Evolutionary conservation across 1,140 invertebrate species (phyloP), one percentile per base, ranked within the genome.

Genomic region (Philopotamus ludificatus): DNA sequence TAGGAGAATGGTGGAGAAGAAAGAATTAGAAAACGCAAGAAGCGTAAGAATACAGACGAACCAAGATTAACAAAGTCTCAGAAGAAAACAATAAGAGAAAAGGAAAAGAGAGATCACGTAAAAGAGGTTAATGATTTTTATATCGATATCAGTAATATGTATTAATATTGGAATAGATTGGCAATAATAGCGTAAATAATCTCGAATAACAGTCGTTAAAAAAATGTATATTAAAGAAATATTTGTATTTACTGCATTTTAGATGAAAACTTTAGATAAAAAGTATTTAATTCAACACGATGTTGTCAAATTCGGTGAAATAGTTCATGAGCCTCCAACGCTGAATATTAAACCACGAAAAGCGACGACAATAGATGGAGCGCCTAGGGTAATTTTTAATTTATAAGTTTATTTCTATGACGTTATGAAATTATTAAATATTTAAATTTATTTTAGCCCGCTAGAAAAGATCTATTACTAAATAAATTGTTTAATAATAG

Each of bases 291-390:
- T 66, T n/a, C 20, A 64, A 54, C 66, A 28, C 47, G 87, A 89
- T 71, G 74, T 81, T 59, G 76, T 89, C 39, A 71, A 80, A 71
- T 90, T 90, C 79, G 87, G 86, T 1, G 88, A 89, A 72, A 75
- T 86, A 53, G 82, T 75, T n/a, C 83, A 87, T 72, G 85, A 79
- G 61, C 87, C 87, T 58, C 87, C 88, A 18, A 74, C 74, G 66
- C 73, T 89, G 12, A 59, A 60, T 12, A 78, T 72, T 57, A 59
- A 73, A 62, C 81, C 83, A 1, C 77, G 73, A 68, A 81, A 81
- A 72, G 73, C 75, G 51, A 71, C 74, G 28, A 75, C 69, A 63
- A 16, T 25, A 16, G 20, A 57, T 9, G 72, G 26, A 60, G 73
- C 62, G n/a, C 39, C 70, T 2, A 77, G 79, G 71, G 82, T 84